Evolutionary conservation across 92 coral and sea anemone genomes (phyloP).

Genomic region (Epizoanthus stellaris): DNA sequence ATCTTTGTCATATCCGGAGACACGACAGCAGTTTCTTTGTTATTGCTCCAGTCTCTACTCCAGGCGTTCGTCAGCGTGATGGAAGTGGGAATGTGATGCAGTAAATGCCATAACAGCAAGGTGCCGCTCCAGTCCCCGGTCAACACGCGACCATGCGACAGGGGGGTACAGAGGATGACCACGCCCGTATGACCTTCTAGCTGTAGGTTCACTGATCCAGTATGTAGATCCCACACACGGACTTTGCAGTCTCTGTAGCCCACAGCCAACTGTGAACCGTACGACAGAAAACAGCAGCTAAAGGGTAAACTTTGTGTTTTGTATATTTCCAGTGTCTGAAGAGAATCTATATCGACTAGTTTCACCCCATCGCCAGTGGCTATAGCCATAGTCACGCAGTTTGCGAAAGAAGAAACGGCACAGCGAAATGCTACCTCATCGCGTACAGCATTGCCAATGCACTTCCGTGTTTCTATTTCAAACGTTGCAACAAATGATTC

Average conservation of each 20-base stretch:
- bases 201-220: background rate
- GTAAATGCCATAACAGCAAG: slow-evolving; percentile 27
- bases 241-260: slow-evolving; percentile 21
- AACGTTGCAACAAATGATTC: slow-evolving; percentile 26
- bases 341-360: slow-evolving; percentile 8
- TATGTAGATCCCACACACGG: slow-evolving; percentile 35
- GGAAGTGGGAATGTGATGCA: background rate
- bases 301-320: background rate
- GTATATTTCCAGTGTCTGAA: slow-evolving; percentile 6
- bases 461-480: slow-evolving; percentile 1
- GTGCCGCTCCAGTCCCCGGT: slow-evolving; percentile 31
- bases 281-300: slow-evolving; percentile 21
- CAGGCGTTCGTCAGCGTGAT: slow-evolving; percentile 13
- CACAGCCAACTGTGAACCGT: slow-evolving; percentile 28
- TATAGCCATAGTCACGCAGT: background rate
- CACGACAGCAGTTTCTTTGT: slow-evolving; percentile 17
- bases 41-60: slow-evolving; percentile 15
- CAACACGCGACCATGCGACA: slow-evolving; percentile 6
- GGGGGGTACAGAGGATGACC: slow-evolving; percentile 1
- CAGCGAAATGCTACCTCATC: slow-evolving; percentile 2
- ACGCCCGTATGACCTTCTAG: background rate
- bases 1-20: slow-evolving; percentile 29
- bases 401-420: slow-evolving; percentile 14
- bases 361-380: slow-evolving; percentile 8
- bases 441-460: background rate